Percentiles rank a stretch among this genome's conserved stretches.
phyloP scores from a whole-genome alignment of 2,797 vertebrate species.

The Amazona finschi region DNA sequence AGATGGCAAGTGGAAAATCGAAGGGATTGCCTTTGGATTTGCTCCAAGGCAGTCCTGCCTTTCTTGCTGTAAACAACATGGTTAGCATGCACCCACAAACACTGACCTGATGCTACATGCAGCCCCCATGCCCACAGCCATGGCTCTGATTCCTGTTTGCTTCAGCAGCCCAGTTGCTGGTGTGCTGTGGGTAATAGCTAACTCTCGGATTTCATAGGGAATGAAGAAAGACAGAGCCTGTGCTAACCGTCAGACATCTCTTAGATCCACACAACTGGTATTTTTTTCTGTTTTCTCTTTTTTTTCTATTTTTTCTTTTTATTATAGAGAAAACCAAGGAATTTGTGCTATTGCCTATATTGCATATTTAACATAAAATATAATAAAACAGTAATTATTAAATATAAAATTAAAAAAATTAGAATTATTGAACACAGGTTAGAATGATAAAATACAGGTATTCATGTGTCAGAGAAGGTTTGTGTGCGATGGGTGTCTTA shows the following conservation, averaged over 20 bases:
- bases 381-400: not conserved
- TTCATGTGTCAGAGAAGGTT: not conserved
- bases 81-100: not conserved
- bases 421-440: not conserved
- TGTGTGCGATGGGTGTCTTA: not conserved
- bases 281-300: not conserved
- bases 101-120: rapidly evolving
- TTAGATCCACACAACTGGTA: not conserved
- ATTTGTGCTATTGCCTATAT: not conserved
- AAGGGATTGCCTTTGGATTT: not conserved
- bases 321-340: not conserved
- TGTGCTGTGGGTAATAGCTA: not conserved
- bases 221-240: not conserved
- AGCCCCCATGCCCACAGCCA: rapidly evolving
- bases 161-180: not conserved
- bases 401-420: not conserved
- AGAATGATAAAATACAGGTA: not conserved
- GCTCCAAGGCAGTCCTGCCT: not conserved
- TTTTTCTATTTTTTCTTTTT: not conserved
- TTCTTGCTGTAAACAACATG: not conserved
- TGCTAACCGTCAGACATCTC: rapidly evolving
- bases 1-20: not conserved
- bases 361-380: not conserved
- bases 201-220: not conserved
- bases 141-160: not conserved